Evolutionary conservation across 1,140 invertebrate species (phyloP).

Genomic region (Ceratosolen fusciceps): DNA sequence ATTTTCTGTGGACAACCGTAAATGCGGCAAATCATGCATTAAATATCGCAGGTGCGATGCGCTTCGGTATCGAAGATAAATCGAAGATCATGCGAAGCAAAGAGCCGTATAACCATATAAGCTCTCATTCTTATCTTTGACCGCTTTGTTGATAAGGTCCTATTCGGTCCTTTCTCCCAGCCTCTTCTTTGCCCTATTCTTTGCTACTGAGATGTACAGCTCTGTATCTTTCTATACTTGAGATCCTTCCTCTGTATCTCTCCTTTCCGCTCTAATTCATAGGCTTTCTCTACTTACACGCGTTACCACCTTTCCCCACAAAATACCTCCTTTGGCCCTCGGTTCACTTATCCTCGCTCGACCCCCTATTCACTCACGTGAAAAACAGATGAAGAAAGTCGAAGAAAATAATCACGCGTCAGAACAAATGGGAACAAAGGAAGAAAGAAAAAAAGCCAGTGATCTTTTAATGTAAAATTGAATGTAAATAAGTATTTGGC

Average conservation of each 20-base stretch:
- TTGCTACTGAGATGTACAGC: too few species aligned
- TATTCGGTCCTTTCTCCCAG: not conserved
- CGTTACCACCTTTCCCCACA: not conserved
- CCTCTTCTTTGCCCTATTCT: constrained; percentile 34
- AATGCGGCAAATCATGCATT: too few species aligned
- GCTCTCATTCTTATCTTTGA: not conserved
- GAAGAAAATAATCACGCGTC: too few species aligned
- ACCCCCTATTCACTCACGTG: not conserved
- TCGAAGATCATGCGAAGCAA: not conserved
- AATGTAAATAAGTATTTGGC: too few species aligned
- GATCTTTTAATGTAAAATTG: too few species aligned
- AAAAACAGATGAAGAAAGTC: not conserved
- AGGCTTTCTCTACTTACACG: not conserved
- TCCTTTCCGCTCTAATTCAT: constrained; percentile 48
- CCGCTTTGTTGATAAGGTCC: not conserved
- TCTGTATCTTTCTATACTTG: too few species aligned
- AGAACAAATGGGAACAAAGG: not conserved
- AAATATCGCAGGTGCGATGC: too few species aligned
- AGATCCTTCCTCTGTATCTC: constrained; percentile 44
- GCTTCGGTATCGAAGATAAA: too few species aligned
- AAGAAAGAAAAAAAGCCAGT: too few species aligned
- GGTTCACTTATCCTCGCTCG: not conserved
- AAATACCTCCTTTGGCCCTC: not conserved
- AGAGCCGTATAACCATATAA: not conserved
- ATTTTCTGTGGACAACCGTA: too few species aligned